Conservation (phyloP, 2,113 vertebrate species). For the Charadrius vociferus region DNA sequence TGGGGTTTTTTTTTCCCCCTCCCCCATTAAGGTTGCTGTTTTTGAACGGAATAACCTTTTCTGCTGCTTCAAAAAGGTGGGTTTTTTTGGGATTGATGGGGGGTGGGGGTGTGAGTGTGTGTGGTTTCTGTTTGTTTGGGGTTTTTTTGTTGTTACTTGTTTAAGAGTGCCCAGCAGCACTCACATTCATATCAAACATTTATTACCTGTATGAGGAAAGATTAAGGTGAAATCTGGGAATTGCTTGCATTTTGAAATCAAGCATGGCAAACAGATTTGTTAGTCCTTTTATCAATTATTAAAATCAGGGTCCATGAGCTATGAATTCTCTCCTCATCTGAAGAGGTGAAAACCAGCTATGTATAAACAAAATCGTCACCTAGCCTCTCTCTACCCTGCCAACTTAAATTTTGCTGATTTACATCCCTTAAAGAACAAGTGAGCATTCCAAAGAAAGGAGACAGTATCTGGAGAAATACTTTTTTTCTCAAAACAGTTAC, state of each 20-base stretch:
- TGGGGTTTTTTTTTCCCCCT: accelerated
- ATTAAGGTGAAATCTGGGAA: background rate
- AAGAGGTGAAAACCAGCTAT: background rate
- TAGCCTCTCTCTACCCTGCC: background rate
- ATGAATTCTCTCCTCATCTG: background rate
- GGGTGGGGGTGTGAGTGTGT: too few relatives aligned
- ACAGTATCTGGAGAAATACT: background rate
- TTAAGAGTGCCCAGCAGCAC: background rate
- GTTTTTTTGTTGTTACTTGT: background rate
- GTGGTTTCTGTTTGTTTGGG: background rate
- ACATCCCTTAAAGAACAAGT: background rate
- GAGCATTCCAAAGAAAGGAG: background rate
- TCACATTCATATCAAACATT: background rate
- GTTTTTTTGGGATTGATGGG: background rate
- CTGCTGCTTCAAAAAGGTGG: background rate
- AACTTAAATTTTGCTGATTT: background rate
- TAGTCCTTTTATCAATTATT: background rate
- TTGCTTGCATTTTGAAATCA: background rate
- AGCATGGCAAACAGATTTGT: background rate
- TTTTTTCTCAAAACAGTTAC: background rate
- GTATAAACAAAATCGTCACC: background rate
- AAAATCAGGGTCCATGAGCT: background rate
- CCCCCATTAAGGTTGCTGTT: accelerated
- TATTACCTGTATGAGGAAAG: background rate
- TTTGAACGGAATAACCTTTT: background rate